Conservation (phyloP, 23 tunicate genomes). For the Aplidium turbinatum region DNA sequence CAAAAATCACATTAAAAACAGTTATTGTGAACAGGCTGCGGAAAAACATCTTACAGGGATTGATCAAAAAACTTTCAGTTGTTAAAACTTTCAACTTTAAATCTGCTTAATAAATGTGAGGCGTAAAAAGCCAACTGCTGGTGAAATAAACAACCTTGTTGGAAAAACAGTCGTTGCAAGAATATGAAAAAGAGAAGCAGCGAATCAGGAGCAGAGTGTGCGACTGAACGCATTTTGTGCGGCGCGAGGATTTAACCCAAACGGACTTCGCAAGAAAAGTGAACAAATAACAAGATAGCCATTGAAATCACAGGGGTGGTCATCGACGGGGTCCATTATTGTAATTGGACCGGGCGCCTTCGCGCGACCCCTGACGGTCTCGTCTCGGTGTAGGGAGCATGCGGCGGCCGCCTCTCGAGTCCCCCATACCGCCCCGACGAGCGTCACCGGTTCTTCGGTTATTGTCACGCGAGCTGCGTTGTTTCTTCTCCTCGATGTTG, state of each 20-base stretch:
- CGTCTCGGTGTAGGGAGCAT: constrained; percentile 30
- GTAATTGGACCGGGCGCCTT: constrained; percentile 17
- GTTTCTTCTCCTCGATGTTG: constrained; percentile 94
- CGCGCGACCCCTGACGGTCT: constrained; percentile 53
- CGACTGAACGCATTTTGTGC: not conserved
- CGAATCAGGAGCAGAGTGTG: not conserved
- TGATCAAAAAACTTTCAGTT: too few relatives aligned
- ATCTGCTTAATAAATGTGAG: too few relatives aligned
- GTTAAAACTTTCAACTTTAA: too few relatives aligned
- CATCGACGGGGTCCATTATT: constrained; percentile 44
- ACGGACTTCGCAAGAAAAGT: not conserved
- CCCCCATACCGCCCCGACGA: constrained; percentile 43
- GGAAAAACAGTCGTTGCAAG: too few relatives aligned
- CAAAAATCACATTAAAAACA: too few relatives aligned
- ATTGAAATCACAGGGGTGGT: constrained; percentile 2
- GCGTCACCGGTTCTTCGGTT: constrained; percentile 48
- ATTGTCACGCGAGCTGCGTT: constrained; percentile 47
- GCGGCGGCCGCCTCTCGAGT: constrained; percentile 32
- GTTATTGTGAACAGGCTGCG: too few relatives aligned
- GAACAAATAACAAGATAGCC: not conserved
- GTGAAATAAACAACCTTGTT: too few relatives aligned
- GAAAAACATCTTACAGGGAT: too few relatives aligned
- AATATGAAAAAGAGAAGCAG: not conserved
- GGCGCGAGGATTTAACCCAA: not conserved
- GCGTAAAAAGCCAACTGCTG: too few relatives aligned